phyloP scores from a whole-genome alignment of 2,888 invertebrate species.

The Ormyrus labotus region DNA sequence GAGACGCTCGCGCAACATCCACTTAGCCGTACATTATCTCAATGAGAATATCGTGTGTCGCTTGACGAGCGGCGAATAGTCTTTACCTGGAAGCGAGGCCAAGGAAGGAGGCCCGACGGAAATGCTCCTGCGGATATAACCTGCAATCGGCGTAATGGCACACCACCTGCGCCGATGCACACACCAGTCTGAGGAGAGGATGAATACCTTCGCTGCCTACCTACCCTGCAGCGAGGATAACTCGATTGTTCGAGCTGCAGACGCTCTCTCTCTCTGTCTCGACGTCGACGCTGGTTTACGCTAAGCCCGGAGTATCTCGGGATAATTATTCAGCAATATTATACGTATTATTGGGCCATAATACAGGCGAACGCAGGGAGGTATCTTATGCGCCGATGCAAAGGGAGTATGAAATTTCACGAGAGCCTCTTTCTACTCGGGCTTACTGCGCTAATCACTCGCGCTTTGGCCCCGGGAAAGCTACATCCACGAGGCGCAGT shows the following conservation, averaged over 20 bases:
- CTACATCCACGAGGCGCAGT: no score
- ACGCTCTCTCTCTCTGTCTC: neutral
- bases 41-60: constrained; percentile 66
- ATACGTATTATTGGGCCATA: constrained; percentile 20
- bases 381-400: constrained; percentile 5
- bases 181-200: neutral
- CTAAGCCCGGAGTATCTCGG: neutral
- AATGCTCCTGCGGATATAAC: constrained; percentile 62
- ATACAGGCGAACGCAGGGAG: no score
- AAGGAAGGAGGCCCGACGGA: no score
- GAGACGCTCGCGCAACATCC: constrained; percentile 65
- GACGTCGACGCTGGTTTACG: neutral
- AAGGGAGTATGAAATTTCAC: constrained; percentile 37
- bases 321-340: constrained; percentile 37
- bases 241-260: constrained; percentile 30
- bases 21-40: constrained; percentile 72
- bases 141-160: constrained; percentile 69
- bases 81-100: no score
- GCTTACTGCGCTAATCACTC: constrained; percentile 13
- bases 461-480: constrained; percentile 3
- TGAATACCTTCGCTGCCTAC: constrained; percentile 20
- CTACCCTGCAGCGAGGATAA: constrained; percentile 14
- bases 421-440: neutral
- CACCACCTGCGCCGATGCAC: no score
- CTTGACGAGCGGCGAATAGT: neutral